These are phyloP conservation scores for Pollenia angustigena DNA, from an alignment of 2,888 invertebrate species.

Conservation along the genomic window DNA sequence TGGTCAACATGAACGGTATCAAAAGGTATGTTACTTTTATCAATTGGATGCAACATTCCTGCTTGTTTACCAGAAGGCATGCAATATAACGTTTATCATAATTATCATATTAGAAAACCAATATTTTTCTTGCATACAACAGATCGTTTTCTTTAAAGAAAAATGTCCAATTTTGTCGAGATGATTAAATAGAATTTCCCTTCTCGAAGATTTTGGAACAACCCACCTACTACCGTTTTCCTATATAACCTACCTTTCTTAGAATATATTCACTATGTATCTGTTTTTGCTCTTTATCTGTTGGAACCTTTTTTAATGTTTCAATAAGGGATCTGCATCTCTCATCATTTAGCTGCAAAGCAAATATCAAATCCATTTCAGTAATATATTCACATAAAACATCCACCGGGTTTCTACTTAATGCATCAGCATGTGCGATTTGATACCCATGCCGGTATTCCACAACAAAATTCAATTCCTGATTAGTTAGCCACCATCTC, in stretches of 20 bases:
- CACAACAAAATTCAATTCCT: slow-evolving; percentile 24
- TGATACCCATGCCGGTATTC: slow-evolving; percentile 19
- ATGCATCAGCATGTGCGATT: not conserved
- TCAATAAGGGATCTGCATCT: slow-evolving; percentile 27
- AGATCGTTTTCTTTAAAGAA: slow-evolving; percentile 13
- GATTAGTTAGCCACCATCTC: slow-evolving; percentile 18
- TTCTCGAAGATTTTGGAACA: slow-evolving; percentile 13
- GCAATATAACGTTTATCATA: slow-evolving; percentile 22
- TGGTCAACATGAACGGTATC: slow-evolving; percentile 14
- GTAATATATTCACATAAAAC: slow-evolving; percentile 4
- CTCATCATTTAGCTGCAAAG: slow-evolving; percentile 3
- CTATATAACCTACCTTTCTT: slow-evolving; percentile 2
- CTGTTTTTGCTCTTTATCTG: not conserved
- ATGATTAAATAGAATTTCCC: too few relatives aligned
- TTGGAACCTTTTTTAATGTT: not conserved
- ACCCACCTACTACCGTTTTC: slow-evolving; percentile 25
- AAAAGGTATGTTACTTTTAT: slow-evolving; percentile 16
- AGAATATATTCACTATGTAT: slow-evolving; percentile 10
- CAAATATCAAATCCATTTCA: slow-evolving; percentile 14
- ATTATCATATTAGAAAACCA: not conserved
- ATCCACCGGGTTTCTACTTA: slow-evolving; percentile 12
- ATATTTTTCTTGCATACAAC: not conserved
- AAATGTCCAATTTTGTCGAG: too few relatives aligned
- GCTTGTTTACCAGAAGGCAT: slow-evolving; percentile 1
- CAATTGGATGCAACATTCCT: slow-evolving; percentile 5